Evolutionary conservation across 2,797 vertebrate species (phyloP).

Genomic region (Etheostoma nigrum): DNA sequence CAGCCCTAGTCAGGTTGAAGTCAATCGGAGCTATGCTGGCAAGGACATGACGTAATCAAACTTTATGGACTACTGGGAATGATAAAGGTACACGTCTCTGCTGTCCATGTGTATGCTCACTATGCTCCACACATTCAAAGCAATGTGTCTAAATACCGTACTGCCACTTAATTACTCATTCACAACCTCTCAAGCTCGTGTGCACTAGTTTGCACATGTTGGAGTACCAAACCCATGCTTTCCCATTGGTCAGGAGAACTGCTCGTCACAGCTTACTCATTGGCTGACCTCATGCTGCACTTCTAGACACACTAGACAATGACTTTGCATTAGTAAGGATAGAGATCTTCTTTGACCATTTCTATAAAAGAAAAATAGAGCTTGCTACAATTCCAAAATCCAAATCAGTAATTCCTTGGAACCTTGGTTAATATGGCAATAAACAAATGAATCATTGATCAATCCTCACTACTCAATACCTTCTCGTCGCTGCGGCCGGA

Average conservation of each 20-base stretch:
- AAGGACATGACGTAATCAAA: not conserved
- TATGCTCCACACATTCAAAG: not conserved
- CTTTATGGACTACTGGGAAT: not conserved
- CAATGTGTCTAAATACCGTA: not conserved
- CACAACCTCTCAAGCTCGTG: not conserved
- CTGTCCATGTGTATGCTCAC: not conserved
- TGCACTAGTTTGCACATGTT: not conserved
- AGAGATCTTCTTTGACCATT: not conserved
- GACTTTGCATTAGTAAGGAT: not conserved
- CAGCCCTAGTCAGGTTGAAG: not conserved
- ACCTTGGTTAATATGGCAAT: not conserved
- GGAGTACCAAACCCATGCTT: not conserved
- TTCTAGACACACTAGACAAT: not conserved
- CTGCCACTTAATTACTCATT: not conserved
- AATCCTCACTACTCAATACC: constrained; percentile 13
- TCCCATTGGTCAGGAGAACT: constrained; percentile 15
- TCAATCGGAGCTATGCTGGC: too few relatives aligned
- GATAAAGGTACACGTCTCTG: not conserved
- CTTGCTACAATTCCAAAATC: not conserved
- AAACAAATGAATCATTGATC: constrained; percentile 40
- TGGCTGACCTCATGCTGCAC: constrained; percentile 1
- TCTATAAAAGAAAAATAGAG: not conserved
- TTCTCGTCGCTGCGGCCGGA: constrained; percentile 27
- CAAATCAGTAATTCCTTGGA: not conserved
- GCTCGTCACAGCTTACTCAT: constrained; percentile 13